Conservation (phyloP, 1,140 invertebrate species). For the Brachionus plicatilis region DNA sequence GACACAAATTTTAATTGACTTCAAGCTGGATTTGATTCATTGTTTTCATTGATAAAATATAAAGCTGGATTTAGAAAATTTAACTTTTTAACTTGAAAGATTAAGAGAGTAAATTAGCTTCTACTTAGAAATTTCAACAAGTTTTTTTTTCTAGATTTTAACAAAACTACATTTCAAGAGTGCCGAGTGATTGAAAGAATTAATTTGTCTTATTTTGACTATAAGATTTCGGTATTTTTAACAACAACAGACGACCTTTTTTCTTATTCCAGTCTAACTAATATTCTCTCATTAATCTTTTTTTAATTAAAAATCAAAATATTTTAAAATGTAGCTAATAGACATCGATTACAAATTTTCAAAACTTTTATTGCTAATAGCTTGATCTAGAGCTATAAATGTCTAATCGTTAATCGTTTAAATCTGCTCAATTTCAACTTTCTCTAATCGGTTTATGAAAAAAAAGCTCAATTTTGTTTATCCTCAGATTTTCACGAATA, state of each 20-base stretch:
- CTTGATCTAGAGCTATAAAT: constrained; percentile 9
- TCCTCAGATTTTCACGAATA: not conserved
- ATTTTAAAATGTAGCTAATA: not conserved
- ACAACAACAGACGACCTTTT: constrained; percentile 34
- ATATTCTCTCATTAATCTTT: constrained; percentile 10
- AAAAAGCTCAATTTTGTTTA: not conserved
- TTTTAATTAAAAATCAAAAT: not conserved
- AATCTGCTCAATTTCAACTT: not conserved
- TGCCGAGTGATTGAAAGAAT: not conserved
- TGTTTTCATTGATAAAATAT: not conserved
- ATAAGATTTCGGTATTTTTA: constrained; percentile 22
- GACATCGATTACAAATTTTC: constrained; percentile 10
- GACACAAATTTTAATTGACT: not conserved
- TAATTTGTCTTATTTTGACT: constrained; percentile 4
- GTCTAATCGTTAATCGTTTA: constrained; percentile 10
- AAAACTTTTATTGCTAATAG: not conserved
- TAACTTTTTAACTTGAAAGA: not conserved
- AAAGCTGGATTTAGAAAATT: not conserved
- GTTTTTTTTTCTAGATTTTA: not conserved
- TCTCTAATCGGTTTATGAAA: constrained; percentile 1
- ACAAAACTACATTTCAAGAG: not conserved
- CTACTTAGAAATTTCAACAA: not conserved
- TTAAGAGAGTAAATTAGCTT: not conserved
- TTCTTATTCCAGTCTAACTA: not conserved
- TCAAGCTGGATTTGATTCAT: not conserved